phyloP scores from a whole-genome alignment of 2,888 invertebrate genomes.

The Pecten maximus region DNA sequence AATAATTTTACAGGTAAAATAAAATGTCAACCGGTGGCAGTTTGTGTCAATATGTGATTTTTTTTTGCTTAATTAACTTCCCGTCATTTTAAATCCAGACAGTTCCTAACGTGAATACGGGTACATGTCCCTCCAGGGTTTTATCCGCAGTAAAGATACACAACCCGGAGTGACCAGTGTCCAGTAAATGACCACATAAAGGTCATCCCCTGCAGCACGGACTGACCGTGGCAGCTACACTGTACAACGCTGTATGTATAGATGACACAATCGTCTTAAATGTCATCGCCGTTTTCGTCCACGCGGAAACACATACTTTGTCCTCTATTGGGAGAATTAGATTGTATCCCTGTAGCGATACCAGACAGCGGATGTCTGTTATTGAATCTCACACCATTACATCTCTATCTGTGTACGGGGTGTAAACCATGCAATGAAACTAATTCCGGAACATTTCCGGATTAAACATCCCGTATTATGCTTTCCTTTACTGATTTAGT shows the following conservation, averaged over 20 bases:
- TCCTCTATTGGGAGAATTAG: background rate
- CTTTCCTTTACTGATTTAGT: too few species aligned
- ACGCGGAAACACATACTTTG: background rate
- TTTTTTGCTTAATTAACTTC: constrained; percentile 3
- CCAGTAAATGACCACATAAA: background rate
- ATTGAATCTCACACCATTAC: background rate
- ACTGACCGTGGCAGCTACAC: background rate
- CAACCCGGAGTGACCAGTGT: constrained; percentile 23
- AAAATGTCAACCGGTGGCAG: background rate
- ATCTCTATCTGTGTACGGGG: too few species aligned
- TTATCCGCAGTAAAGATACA: background rate
- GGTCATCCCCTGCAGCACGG: background rate
- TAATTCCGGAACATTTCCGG: too few species aligned
- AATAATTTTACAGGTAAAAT: too few species aligned
- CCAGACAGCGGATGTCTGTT: background rate
- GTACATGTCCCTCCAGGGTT: background rate
- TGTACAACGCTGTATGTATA: background rate
- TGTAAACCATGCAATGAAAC: too few species aligned
- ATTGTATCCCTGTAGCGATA: background rate
- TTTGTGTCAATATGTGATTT: background rate
- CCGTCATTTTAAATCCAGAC: background rate
- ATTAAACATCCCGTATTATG: too few species aligned
- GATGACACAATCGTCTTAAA: constrained; percentile 1
- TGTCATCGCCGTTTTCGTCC: constrained; percentile 29
- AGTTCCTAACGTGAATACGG: background rate